Evolutionary conservation across 2,113 vertebrate species (phyloP).

Genomic region (Oreochromis niloticus): DNA sequence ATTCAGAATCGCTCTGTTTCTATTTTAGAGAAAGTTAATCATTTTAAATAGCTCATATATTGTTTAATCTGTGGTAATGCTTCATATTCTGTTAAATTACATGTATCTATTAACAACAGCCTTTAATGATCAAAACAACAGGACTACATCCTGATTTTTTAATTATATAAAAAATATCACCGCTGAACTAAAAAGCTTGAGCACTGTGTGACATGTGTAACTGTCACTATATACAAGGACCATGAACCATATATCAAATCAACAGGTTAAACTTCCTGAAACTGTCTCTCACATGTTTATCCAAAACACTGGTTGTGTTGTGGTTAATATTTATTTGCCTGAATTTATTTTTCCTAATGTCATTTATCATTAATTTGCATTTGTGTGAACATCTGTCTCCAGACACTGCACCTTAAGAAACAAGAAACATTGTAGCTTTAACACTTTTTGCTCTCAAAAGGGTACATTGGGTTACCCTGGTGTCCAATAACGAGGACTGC

Average conservation of each 20-base stretch:
- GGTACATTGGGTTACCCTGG: not conserved
- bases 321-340: not conserved
- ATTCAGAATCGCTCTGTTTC: not conserved
- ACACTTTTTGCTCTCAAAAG: not conserved
- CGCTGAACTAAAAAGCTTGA: not conserved
- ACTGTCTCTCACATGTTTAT: not conserved
- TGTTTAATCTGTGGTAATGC: not conserved
- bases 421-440: not conserved
- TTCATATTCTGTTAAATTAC: not conserved
- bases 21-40: not conserved
- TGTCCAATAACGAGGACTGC: not conserved
- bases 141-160: not conserved
- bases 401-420: not conserved
- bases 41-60: not conserved
- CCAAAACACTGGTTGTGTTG: not conserved
- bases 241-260: not conserved
- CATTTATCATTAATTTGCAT: not conserved
- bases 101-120: not conserved
- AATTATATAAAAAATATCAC: not conserved
- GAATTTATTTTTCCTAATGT: not conserved
- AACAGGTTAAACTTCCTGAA: not conserved
- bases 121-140: not conserved
- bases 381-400: not conserved
- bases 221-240: not conserved
- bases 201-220: not conserved